Conservation (phyloP, 2,113 vertebrate species). For the Limnothrissa miodon region DNA sequence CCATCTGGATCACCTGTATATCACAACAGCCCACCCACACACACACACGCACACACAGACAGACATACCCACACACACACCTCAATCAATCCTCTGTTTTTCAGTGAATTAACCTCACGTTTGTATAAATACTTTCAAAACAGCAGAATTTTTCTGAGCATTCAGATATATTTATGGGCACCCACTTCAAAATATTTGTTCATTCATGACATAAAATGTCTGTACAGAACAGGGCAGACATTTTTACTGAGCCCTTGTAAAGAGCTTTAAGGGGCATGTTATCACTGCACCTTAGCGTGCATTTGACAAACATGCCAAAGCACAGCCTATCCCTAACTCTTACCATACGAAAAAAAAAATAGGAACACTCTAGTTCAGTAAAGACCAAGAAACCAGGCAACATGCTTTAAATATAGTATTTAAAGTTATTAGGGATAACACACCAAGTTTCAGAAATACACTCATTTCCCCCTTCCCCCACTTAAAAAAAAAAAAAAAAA, state of each 20-base stretch:
- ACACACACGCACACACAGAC: not conserved
- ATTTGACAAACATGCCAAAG: not conserved
- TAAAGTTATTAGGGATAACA: too few relatives aligned
- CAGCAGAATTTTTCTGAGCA: not conserved
- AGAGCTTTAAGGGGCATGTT: not conserved
- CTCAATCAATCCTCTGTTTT: not conserved
- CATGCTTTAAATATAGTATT: not conserved
- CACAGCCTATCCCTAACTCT: too few relatives aligned
- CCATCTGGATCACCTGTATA: conserved; percentile 84
- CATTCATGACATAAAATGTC: not conserved
- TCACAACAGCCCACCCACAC: not conserved
- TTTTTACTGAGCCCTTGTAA: not conserved
- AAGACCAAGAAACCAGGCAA: not conserved
- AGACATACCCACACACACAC: not conserved
- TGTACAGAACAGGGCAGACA: not conserved
- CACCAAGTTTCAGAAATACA: too few relatives aligned
- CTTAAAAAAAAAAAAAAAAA: too few relatives aligned
- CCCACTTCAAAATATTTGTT: not conserved
- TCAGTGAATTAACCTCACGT: not conserved
- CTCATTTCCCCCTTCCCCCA: too few relatives aligned
- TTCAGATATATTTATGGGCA: not conserved
- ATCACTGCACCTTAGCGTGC: not conserved
- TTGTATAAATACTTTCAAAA: not conserved
- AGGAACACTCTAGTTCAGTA: not conserved
- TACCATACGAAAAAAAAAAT: too few relatives aligned